Conservation (phyloP, 2,888 invertebrate genomes). For the Siphonodentalium dalli region DNA sequence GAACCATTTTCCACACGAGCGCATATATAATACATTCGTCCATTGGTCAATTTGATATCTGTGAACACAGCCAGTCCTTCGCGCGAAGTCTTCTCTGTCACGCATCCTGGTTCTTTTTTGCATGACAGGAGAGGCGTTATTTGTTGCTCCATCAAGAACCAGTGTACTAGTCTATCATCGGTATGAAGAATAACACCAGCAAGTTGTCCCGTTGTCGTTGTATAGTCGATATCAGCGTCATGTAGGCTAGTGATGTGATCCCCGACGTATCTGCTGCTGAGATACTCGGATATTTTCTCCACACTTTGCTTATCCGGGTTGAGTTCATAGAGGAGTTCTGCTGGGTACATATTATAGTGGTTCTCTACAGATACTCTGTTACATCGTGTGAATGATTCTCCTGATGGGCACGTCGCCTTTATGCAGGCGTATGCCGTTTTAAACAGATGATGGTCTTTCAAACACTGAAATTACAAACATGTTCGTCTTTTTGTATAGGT, state of each 20-base stretch:
- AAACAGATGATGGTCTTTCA: too few species aligned
- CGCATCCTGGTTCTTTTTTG: constrained; percentile 7
- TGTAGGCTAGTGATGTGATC: constrained; percentile 6
- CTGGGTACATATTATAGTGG: too few species aligned
- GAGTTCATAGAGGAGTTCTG: too few species aligned
- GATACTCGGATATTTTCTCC: too few species aligned
- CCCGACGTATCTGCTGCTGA: constrained; percentile 23
- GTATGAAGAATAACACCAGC: constrained; percentile 21
- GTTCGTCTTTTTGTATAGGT: too few species aligned
- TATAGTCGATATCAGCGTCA: constrained; percentile 23
- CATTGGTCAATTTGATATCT: neutral
- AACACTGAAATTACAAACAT: too few species aligned
- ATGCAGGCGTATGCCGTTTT: too few species aligned
- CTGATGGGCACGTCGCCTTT: too few species aligned
- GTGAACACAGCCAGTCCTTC: constrained; percentile 15
- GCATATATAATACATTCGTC: constrained; percentile 13
- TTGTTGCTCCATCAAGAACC: constrained; percentile 24
- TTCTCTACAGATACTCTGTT: too few species aligned
- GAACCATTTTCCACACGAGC: too few species aligned
- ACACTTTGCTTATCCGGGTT: too few species aligned
- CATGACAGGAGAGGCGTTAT: constrained; percentile 10
- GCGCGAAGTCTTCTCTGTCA: neutral
- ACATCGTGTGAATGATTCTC: too few species aligned
- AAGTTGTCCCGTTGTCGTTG: neutral
- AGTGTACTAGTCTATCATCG: constrained; percentile 12